A percentile compares a stretch with the other conserved stretches of the same genome.
These are phyloP conservation scores for Egretta garzetta DNA, from an alignment of 2,113 vertebrate species.

Conservation along the genomic window DNA sequence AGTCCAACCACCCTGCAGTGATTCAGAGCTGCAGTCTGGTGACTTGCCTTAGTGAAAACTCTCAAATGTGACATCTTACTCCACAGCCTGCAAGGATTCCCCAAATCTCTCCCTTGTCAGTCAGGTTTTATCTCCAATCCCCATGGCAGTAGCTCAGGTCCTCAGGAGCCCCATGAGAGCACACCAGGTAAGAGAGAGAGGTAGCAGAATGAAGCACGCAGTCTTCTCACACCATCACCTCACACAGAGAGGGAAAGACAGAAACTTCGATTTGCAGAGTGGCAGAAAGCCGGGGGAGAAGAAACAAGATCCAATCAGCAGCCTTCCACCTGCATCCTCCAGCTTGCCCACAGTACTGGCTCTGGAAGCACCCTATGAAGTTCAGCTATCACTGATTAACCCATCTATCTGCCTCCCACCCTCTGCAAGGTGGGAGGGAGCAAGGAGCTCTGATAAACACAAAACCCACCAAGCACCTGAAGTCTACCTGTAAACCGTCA, in stretches of 20 bases:
- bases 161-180: fast-evolving
- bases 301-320: neutral
- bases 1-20: too few relatives aligned
- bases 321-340: neutral
- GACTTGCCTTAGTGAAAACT: neutral
- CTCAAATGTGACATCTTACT: fast-evolving
- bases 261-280: neutral
- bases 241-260: neutral
- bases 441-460: neutral
- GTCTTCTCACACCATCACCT: neutral
- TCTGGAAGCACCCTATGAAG: neutral
- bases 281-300: neutral
- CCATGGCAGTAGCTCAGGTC: neutral
- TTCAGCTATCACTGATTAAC: neutral
- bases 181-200: neutral
- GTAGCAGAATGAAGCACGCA: neutral
- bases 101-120: too few relatives aligned
- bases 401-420: too few relatives aligned
- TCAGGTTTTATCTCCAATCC: neutral
- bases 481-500: neutral
- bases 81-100: neutral
- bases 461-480: neutral
- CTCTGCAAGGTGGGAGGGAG: neutral
- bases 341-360: neutral
- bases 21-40: neutral